phyloP scores from a whole-genome alignment of 2,797 vertebrate genomes.

The Cyprinella venusta region DNA sequence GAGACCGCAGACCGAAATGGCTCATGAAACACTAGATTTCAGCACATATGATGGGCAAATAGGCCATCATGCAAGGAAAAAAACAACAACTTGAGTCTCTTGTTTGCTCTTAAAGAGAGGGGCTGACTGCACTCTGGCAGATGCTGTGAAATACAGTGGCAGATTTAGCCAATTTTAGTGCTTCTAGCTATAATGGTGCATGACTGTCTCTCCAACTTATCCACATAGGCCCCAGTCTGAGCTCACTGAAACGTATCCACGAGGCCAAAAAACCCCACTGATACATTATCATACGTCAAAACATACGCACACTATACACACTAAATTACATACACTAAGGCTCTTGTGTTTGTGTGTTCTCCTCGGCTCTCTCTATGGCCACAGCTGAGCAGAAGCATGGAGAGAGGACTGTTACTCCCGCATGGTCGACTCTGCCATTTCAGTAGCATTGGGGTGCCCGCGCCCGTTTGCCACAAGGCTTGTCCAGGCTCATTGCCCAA shows the following conservation, averaged over 20 bases:
- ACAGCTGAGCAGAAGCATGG: constrained; percentile 86
- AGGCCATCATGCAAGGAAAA: constrained; percentile 54
- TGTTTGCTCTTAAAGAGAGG: constrained; percentile 63
- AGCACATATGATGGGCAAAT: constrained; percentile 41
- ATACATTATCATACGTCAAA: constrained; percentile 42
- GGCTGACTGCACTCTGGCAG: constrained; percentile 58
- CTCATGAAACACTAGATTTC: constrained; percentile 38
- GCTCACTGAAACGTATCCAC: constrained; percentile 36
- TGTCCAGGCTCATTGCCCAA: constrained; percentile 88
- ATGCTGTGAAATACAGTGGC: constrained; percentile 67
- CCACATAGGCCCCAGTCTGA: constrained; percentile 36
- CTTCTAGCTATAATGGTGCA: constrained; percentile 63
- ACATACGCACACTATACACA: constrained; percentile 41
- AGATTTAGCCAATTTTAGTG: constrained; percentile 67
- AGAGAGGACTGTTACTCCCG: constrained; percentile 88
- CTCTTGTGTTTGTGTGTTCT: constrained; percentile 34
- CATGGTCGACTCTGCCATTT: constrained; percentile 89
- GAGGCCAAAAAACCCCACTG: constrained; percentile 30
- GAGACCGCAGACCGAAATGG: constrained; percentile 14
- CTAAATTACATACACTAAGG: constrained; percentile 32
- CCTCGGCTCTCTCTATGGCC: constrained; percentile 59
- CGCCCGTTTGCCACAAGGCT: constrained; percentile 87
- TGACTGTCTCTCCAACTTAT: constrained; percentile 55
- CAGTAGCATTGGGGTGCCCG: constrained; percentile 87
- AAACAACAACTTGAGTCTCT: constrained; percentile 49